These are phyloP conservation scores for Archaeoteleia sp. DNA, from an alignment of 2,888 invertebrate species.

Conservation along the genomic window DNA sequence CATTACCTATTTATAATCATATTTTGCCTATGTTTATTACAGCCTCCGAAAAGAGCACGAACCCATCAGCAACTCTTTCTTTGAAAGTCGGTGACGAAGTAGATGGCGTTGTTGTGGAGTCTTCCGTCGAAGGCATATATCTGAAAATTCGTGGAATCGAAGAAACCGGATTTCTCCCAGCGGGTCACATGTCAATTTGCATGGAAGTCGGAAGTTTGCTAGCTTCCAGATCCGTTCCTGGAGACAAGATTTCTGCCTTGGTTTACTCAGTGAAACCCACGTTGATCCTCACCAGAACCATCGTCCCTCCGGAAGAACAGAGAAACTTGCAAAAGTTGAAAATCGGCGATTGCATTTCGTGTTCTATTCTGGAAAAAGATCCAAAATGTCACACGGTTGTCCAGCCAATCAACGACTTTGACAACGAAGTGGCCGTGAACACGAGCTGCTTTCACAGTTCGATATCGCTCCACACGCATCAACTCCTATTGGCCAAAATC, in stretches of 20 bases:
- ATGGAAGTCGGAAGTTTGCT: slow-evolving; percentile 61
- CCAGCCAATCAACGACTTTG: slow-evolving; percentile 61
- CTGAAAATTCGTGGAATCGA: slow-evolving; percentile 55
- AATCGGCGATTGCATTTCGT: slow-evolving; percentile 61
- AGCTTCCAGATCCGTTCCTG: slow-evolving; percentile 60
- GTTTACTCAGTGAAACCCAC: slow-evolving; percentile 64
- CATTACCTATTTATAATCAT: too few relatives aligned
- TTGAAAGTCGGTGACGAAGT: slow-evolving; percentile 72
- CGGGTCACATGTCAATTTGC: slow-evolving; percentile 68
- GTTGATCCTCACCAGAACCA: slow-evolving; percentile 63
- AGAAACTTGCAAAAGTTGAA: slow-evolving; percentile 57
- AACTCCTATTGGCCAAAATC: slow-evolving; percentile 64
- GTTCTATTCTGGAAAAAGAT: slow-evolving; percentile 60
- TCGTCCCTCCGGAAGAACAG: slow-evolving; percentile 54
- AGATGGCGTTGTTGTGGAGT: slow-evolving; percentile 63
- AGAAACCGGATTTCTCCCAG: slow-evolving; percentile 63
- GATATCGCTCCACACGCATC: slow-evolving; percentile 55
- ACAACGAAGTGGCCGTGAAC: slow-evolving; percentile 3
- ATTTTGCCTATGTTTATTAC: too few relatives aligned
- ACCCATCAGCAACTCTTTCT: too few relatives aligned
- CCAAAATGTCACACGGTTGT: slow-evolving; percentile 58
- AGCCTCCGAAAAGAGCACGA: too few relatives aligned
- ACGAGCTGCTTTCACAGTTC: too few relatives aligned
- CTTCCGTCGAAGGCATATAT: slow-evolving; percentile 63
- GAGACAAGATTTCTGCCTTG: slow-evolving; percentile 61